Base-by-base conservation (phyloP, 2,888 invertebrate species). In the Dione vanillae region DNA sequence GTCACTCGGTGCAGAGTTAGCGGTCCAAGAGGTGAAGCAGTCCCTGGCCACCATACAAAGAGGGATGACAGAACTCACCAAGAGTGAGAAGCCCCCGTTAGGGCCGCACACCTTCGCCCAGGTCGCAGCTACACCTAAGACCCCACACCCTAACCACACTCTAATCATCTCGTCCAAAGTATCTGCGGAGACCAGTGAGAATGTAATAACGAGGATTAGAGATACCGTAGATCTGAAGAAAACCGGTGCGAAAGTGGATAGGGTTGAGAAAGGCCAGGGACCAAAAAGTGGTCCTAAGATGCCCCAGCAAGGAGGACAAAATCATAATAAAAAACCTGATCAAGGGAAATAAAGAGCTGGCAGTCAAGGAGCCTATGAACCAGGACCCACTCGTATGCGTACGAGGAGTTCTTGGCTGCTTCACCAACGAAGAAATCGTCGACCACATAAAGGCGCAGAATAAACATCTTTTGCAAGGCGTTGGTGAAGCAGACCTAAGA, bases 181-280 rank as follows among this genome's bases (percentile, higher is more conserved):
- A n/a, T 58, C 70, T 2, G 20, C 51, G 12, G 45, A 71, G 12
- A 69, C 70, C 2, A 68, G 69, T 10, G 74, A 74, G 0, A 72
- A 73, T 0, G 69, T 74, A 14, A 69, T 74, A 2, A 64, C 69
- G 27, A 65, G 14, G 1, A 70, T 75, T 0, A 52, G 58, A n/a
- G 65, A 12, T 10, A 74, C 73, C 3, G 59, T 78, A 10, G 72
- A 75, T n/a, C 43, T n/a, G 62, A 0, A 75, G n/a, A n/a, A n/a
- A n/a, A n/a, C n/a, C n/a, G n/a, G n/a, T n/a, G n/a, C n/a, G 71
- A 54, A 65, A 41, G 40, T 41, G 11, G 40, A 41, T 11, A 2
- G 40, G 40, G 40, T n/a, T 41, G 8, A 3, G 40, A 1, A 41
- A 41, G 8, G 40, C 40, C 43, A 43, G 43, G 12, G 43, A 43